Evolutionary conservation across 1,140 invertebrate species (phyloP).

Genomic region (Lepidostoma basale): DNA sequence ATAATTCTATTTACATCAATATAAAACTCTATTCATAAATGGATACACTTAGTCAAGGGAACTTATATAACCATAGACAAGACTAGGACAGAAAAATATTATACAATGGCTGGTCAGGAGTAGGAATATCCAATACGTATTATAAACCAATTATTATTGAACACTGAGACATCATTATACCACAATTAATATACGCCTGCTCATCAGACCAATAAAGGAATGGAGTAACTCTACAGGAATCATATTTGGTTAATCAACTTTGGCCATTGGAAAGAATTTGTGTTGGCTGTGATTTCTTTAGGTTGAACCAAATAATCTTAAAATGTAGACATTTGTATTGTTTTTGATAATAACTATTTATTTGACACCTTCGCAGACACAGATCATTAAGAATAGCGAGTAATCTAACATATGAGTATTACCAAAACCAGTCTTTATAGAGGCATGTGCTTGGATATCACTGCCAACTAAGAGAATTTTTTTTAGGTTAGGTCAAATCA

Average conservation of each 20-base stretch:
- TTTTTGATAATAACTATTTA: background rate
- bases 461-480: background rate
- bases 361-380: background rate
- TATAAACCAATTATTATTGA: background rate
- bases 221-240: background rate
- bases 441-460: background rate
- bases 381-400: background rate
- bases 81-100: background rate
- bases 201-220: background rate
- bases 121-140: background rate
- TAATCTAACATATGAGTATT: background rate
- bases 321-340: background rate
- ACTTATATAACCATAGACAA: background rate
- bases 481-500: background rate
- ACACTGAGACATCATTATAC: no score
- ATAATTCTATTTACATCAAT: slow-evolving; percentile 21
- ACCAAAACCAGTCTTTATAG: background rate
- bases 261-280: background rate
- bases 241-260: background rate
- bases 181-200: no score
- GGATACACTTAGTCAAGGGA: slow-evolving; percentile 27
- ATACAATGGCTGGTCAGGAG: background rate
- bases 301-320: background rate
- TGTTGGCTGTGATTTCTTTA: background rate
- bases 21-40: slow-evolving; percentile 23